These are phyloP conservation scores for Argyresthia albistria DNA, from an alignment of 2,888 invertebrate species.

Conservation along the genomic window DNA sequence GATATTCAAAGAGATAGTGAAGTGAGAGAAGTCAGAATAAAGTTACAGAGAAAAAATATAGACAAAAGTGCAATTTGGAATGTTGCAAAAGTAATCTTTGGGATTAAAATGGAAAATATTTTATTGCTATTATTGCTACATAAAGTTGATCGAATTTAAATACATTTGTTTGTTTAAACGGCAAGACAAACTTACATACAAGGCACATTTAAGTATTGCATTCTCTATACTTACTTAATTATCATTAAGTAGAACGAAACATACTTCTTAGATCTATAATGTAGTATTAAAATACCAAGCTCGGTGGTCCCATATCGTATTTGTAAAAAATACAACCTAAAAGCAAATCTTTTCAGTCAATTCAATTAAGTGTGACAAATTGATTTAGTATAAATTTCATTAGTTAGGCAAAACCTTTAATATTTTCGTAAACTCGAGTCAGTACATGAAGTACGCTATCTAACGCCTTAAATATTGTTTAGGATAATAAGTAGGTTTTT, in stretches of 20 bases:
- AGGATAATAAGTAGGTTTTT: no score
- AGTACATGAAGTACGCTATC: no score
- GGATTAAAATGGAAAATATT: constrained; percentile 13
- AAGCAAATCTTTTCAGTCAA: background rate
- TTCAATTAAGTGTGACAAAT: no score
- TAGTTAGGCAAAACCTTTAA: no score
- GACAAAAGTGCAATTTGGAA: background rate
- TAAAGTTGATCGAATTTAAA: constrained; percentile 12
- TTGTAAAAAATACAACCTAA: background rate
- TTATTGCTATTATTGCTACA: constrained; percentile 13
- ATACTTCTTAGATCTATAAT: constrained; percentile 5
- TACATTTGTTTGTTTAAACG: constrained; percentile 19
- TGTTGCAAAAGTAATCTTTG: constrained; percentile 10
- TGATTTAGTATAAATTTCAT: no score
- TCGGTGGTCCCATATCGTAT: constrained; percentile 30
- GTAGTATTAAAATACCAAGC: constrained; percentile 15
- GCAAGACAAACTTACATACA: constrained; percentile 40
- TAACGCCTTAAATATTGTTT: no score
- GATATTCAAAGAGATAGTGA: background rate
- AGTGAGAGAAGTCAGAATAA: background rate
- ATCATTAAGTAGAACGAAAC: background rate
- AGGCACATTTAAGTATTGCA: constrained; percentile 43
- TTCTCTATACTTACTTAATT: constrained; percentile 8
- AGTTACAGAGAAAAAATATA: background rate
- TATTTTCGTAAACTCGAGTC: no score